phyloP scores from a whole-genome alignment of 2,113 vertebrate genomes.

The Hylia prasina region DNA sequence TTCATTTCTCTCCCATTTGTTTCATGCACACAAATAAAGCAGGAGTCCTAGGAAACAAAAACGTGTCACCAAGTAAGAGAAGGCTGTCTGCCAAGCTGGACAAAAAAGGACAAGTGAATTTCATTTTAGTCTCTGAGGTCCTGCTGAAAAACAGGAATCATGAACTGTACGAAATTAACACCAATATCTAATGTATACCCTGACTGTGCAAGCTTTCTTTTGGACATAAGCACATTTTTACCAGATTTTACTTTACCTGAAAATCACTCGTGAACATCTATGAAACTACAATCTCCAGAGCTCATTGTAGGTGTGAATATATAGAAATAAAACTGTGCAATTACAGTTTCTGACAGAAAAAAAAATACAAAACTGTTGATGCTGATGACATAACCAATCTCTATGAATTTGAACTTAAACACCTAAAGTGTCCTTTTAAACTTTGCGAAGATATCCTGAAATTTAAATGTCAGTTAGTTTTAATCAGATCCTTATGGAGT shows the following conservation, averaged over 20 bases:
- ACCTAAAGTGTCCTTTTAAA: background rate
- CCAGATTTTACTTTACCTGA: background rate
- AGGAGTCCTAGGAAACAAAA: background rate
- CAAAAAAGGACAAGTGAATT: background rate
- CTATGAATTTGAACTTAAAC: background rate
- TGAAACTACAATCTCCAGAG: background rate
- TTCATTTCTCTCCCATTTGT: background rate
- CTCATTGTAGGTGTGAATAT: background rate
- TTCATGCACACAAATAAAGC: background rate
- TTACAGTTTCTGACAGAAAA: background rate
- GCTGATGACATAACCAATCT: background rate
- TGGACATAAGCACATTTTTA: background rate
- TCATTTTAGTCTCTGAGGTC: background rate
- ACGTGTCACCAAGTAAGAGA: background rate
- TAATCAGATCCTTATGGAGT: background rate
- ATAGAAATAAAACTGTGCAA: background rate
- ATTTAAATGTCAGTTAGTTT: background rate
- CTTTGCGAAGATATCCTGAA: background rate
- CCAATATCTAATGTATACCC: background rate
- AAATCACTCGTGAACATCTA: background rate
- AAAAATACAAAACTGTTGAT: background rate
- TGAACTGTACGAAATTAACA: background rate
- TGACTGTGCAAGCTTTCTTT: background rate
- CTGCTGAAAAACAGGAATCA: background rate
- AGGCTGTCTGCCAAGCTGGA: background rate